Base-by-base conservation (phyloP, 1,140 invertebrate species). In the Trichonephila clavipes region DNA sequence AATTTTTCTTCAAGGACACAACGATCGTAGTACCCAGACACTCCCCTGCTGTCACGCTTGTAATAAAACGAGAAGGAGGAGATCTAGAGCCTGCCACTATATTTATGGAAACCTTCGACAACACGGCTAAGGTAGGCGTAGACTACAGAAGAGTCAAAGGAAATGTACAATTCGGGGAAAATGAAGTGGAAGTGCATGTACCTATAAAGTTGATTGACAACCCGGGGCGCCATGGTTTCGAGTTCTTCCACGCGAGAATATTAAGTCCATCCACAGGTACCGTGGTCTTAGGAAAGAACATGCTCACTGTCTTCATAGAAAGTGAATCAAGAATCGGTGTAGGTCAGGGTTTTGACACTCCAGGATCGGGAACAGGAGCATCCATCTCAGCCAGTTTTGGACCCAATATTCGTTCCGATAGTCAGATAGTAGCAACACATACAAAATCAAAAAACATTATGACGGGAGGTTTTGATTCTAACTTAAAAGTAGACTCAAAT, bases 131-230 rank as follows among this genome's bases (percentile, higher is more conserved):
- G 18, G 95, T 95, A 93, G 96, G 96, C 10, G 95, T 96, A 91
- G 97, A 97, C 95, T 97, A 96, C 94, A 94, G 95, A 44, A 96
- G 96, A 5, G 96, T 96, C 0, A 95, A 95, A 94, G 97, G 97
- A 64, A 95, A 95, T 58, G 92, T 97, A 0, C 94, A 95, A 6
- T 97, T 97, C 95, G 96, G 97, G 94, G 96, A 97, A 94, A 96
- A 96, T 62, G 97, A 97, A 94, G 95, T 95, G 6, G 94, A 94
- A 8, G 96, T 85, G 16, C 16, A n/a, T 1, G 1, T 58, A 8
- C 1, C 0, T 4, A 8, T 51, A 7, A 85, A 59, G 10, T 21
- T 85, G 51, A 59, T 85, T 14, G 12, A 24, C 40, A 85, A 61
- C 21, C 21, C 21, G 14, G 18, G 14, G 14, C 12, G 21, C 14